Evolutionary conservation across 2,797 vertebrate species (phyloP).

Genomic region (Bovichtus variegatus): DNA sequence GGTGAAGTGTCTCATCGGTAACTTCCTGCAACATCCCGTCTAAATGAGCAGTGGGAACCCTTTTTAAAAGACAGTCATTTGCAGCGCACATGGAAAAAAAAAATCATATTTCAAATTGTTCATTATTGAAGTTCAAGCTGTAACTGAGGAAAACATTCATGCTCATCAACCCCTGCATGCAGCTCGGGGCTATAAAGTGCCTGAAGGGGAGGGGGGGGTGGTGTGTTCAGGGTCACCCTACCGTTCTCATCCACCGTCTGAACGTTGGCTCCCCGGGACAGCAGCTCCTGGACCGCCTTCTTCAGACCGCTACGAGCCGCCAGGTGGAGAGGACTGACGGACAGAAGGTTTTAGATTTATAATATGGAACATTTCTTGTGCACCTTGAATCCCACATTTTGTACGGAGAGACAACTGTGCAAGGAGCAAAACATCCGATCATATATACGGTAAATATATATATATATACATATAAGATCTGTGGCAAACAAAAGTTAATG

Average conservation of each 20-base stretch:
- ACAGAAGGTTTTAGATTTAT: too few species aligned
- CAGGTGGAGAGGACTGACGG: conserved; percentile 92
- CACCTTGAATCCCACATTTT: neutral
- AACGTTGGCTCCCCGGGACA: conserved; percentile 93
- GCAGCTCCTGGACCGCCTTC: conserved; percentile 92
- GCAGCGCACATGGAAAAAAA: conserved; percentile 1
- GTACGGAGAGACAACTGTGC: neutral
- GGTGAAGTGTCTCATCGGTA: neutral
- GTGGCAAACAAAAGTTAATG: too few species aligned
- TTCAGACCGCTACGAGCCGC: conserved; percentile 95
- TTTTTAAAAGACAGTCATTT: neutral
- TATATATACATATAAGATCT: too few species aligned
- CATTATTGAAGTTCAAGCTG: conserved; percentile 39
- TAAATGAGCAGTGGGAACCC: conserved; percentile 36
- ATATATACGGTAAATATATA: too few species aligned
- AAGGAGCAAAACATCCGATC: too few species aligned
- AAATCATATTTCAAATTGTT: neutral
- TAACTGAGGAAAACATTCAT: conserved; percentile 3
- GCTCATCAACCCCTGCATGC: conserved; percentile 6
- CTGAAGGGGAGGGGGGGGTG: neutral
- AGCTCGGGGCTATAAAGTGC: neutral
- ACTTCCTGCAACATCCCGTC: neutral
- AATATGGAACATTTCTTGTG: neutral
- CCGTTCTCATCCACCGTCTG: conserved; percentile 94
- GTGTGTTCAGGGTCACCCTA: conserved; percentile 70